phyloP scores from a whole-genome alignment of 2,113 vertebrate species.

The Circaetus gallicus region DNA sequence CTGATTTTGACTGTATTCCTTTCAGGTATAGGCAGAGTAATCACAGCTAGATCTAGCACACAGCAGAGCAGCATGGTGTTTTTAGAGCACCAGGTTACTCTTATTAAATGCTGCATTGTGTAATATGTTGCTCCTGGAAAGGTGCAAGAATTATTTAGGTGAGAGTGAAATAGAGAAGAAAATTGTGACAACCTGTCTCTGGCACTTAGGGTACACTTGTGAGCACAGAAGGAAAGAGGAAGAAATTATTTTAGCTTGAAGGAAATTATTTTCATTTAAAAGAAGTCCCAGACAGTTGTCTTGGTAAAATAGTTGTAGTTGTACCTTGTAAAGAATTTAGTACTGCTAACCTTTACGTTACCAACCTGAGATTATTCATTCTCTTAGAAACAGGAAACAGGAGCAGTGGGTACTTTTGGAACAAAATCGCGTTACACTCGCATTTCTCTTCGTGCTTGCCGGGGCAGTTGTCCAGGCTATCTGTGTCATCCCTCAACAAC shows the following conservation, averaged over 20 bases:
- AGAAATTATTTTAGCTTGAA: not conserved
- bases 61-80: not conserved
- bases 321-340: not conserved
- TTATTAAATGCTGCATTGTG: not conserved
- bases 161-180: not conserved
- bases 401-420: not conserved
- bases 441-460: not conserved
- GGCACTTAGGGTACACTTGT: not conserved
- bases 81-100: not conserved
- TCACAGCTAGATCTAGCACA: not conserved
- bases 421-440: rapidly evolving
- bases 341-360: not conserved
- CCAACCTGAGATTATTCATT: not conserved
- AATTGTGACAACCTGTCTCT: not conserved
- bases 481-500: not conserved
- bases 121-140: not conserved
- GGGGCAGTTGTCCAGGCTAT: too few species aligned
- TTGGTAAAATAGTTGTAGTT: not conserved
- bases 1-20: not conserved
- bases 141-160: not conserved
- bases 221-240: not conserved
- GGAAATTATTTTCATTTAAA: not conserved
- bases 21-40: not conserved
- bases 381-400: not conserved
- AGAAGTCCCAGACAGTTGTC: not conserved